phyloP scores from a whole-genome alignment of 2,797 vertebrate genomes.

The Enteromius trimaculatus region DNA sequence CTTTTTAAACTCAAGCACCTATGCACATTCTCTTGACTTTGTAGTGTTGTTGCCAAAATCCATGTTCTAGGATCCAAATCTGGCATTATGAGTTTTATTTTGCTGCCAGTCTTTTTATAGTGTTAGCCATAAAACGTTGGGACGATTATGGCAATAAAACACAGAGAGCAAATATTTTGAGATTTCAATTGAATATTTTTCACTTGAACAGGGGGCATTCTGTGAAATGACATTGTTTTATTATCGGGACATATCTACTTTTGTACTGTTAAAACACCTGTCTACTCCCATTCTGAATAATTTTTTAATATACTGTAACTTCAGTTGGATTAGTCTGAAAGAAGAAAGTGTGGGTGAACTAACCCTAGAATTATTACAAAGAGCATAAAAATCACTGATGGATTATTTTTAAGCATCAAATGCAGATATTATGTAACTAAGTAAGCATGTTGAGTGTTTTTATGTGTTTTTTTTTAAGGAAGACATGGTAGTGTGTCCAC shows the following conservation, averaged over 20 bases:
- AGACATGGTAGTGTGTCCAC: constrained; percentile 11
- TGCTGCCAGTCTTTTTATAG: not conserved
- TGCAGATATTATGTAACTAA: not conserved
- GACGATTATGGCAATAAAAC: not conserved
- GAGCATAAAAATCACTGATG: not conserved
- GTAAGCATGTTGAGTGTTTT: not conserved
- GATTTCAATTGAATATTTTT: not conserved
- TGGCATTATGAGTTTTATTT: not conserved
- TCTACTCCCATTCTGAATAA: too few relatives aligned
- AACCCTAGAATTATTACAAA: too few relatives aligned
- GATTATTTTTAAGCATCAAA: not conserved
- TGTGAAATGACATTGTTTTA: not conserved
- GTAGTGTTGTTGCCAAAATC: not conserved
- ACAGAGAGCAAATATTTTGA: not conserved
- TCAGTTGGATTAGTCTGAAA: too few relatives aligned
- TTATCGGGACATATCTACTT: not conserved
- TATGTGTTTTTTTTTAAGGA: constrained; percentile 34
- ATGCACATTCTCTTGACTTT: not conserved
- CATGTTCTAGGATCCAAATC: not conserved
- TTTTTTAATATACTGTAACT: too few relatives aligned
- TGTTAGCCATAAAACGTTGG: not conserved
- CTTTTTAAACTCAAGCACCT: not conserved
- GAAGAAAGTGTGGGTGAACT: too few relatives aligned
- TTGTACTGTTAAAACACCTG: too few relatives aligned
- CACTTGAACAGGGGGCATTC: not conserved